These are phyloP conservation scores for Planococcus citri DNA, from an alignment of 1,140 invertebrate species.

Conservation along the genomic window DNA sequence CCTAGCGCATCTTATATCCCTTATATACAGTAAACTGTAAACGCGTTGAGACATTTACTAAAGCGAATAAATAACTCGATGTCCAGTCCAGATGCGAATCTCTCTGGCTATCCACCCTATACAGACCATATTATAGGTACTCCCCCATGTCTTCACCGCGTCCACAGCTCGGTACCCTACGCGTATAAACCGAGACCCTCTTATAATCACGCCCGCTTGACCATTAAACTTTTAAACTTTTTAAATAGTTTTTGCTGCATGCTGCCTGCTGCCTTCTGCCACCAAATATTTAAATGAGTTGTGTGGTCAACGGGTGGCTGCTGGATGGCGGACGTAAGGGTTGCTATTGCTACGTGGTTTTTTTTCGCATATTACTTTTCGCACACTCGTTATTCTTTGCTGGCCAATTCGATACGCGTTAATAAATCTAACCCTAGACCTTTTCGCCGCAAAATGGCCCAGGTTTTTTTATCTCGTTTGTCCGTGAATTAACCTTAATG, in stretches of 20 bases:
- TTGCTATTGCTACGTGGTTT: too few relatives aligned
- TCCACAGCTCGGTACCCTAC: background rate
- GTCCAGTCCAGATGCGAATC: slow-evolving; percentile 14
- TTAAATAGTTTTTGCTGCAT: slow-evolving; percentile 9
- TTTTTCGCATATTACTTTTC: too few relatives aligned
- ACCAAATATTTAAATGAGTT: background rate
- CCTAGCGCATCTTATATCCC: slow-evolving; percentile 7
- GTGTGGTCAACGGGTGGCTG: too few relatives aligned
- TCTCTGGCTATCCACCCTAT: background rate
- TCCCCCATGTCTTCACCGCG: background rate
- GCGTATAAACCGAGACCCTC: background rate
- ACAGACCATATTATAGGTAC: too few relatives aligned
- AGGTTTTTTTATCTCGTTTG: too few relatives aligned
- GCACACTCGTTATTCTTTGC: too few relatives aligned
- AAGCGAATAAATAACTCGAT: slow-evolving; percentile 18
- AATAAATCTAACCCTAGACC: too few relatives aligned
- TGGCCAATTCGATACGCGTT: too few relatives aligned
- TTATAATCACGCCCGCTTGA: slow-evolving; percentile 17
- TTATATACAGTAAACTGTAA: slow-evolving; percentile 12
- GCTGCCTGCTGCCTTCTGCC: too few relatives aligned
- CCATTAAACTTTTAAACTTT: slow-evolving; percentile 20
- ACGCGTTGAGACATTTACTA: slow-evolving; percentile 9
- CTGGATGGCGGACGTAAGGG: too few relatives aligned
- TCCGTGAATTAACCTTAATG: too few relatives aligned
- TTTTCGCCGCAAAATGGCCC: too few relatives aligned